phyloP scores from a whole-genome alignment of 1,140 invertebrate genomes.

The Megalopta genalis region DNA sequence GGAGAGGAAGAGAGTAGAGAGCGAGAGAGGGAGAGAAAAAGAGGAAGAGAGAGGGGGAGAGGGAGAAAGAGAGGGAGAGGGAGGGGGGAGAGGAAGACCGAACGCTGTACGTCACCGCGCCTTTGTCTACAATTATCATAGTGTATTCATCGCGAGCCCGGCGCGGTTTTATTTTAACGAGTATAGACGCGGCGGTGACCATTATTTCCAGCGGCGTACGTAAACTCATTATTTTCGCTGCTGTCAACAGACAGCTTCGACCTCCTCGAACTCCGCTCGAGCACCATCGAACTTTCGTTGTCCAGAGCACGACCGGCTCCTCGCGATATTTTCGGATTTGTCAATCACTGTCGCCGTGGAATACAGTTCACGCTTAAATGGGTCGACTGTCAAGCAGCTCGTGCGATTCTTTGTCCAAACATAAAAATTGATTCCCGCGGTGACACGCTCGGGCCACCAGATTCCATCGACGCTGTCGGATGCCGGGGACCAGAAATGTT shows the following conservation, averaged over 20 bases:
- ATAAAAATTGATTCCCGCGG: too few species aligned
- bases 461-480: too few species aligned
- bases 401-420: too few species aligned
- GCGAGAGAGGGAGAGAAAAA: too few species aligned
- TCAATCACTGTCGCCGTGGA: neutral
- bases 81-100: too few species aligned
- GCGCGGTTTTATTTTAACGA: conserved; percentile 39
- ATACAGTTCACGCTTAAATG: too few species aligned
- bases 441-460: too few species aligned
- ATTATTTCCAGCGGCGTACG: conserved; percentile 30
- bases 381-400: too few species aligned
- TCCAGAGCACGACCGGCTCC: neutral
- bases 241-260: neutral
- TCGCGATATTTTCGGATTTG: neutral
- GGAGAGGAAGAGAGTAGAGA: neutral
- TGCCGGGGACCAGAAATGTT: too few species aligned
- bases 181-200: conserved; percentile 12
- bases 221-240: conserved; percentile 31
- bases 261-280: neutral
- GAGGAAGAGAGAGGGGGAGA: neutral
- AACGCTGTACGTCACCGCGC: neutral
- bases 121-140: conserved; percentile 25
- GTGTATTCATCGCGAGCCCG: neutral
- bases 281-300: neutral
- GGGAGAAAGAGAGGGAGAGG: neutral